These are phyloP conservation scores for Eupithecia subumbrata DNA, from an alignment of 2,888 invertebrate species.

Conservation along the genomic window DNA sequence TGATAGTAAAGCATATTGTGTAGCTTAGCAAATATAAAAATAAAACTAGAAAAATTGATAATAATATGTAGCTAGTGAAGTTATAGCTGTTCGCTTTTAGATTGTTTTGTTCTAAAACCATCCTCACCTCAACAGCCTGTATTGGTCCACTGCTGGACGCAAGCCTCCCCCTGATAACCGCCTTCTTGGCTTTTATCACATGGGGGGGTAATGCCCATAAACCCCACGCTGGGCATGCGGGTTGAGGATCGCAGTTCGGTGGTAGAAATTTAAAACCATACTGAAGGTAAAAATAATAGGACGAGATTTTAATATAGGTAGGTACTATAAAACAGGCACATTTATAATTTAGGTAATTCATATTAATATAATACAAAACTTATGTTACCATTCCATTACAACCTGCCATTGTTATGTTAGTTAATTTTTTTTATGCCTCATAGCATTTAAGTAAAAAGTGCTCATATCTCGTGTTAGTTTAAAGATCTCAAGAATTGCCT, in stretches of 20 bases:
- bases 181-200: no score
- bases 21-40: conserved; percentile 4
- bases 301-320: neutral
- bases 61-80: neutral
- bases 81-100: neutral
- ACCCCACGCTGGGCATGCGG: no score
- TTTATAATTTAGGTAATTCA: neutral
- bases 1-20: conserved; percentile 7
- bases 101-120: neutral
- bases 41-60: neutral
- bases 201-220: no score
- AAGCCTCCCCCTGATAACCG: no score
- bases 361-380: neutral
- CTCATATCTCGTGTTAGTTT: neutral
- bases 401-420: neutral
- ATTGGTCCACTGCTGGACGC: no score
- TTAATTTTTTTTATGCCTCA: neutral
- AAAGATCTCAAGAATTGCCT: conserved; percentile 9
- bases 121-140: neutral
- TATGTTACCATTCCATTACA: conserved; percentile 3
- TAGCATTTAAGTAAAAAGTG: conserved; percentile 2
- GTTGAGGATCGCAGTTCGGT: no score
- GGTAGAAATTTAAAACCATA: no score
- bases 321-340: neutral
- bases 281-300: neutral